Conservation (phyloP, 1,140 invertebrate species). For the Trichonephila clavata region DNA sequence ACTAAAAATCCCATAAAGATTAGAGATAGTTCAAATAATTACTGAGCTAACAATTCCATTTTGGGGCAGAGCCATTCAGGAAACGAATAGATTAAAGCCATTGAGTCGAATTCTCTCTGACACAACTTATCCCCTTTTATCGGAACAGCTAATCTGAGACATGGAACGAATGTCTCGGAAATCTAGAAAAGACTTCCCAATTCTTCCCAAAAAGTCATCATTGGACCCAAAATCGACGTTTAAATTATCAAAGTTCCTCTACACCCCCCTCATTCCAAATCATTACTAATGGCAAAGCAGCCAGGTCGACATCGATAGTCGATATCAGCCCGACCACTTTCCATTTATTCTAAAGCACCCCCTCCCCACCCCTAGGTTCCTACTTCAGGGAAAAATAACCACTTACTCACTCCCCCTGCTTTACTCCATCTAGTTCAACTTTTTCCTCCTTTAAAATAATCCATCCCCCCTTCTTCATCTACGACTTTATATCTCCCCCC, state of each 20-base stretch:
- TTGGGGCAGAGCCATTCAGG: background rate
- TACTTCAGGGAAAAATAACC: conserved; percentile 57
- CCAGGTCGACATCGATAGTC: conserved; percentile 70
- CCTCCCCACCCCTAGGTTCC: background rate
- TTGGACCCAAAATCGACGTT: conserved; percentile 65
- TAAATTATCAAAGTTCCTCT: conserved; percentile 69
- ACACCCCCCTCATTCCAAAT: conserved; percentile 27
- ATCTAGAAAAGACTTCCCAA: conserved; percentile 44
- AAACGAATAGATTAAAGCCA: background rate
- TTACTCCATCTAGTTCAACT: conserved; percentile 53
- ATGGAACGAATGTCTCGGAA: conserved; percentile 56
- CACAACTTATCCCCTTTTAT: conserved; percentile 29
- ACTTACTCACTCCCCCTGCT: conserved; percentile 39
- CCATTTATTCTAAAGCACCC: conserved; percentile 67
- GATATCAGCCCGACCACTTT: conserved; percentile 64
- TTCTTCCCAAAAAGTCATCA: conserved; percentile 66
- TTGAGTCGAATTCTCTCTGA: conserved; percentile 29
- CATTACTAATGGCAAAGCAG: conserved; percentile 73
- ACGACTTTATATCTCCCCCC: background rate
- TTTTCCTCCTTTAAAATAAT: conserved; percentile 70
- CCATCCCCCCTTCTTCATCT: conserved; percentile 38
- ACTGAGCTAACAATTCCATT: background rate
- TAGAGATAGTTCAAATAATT: background rate
- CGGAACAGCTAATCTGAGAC: conserved; percentile 45
- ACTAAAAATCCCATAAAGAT: background rate